A percentile compares a stretch with the other conserved stretches of the same genome.
Evolutionary conservation across 2,797 vertebrate species (phyloP).

Genomic region (Bradypodion pumilum): DNA sequence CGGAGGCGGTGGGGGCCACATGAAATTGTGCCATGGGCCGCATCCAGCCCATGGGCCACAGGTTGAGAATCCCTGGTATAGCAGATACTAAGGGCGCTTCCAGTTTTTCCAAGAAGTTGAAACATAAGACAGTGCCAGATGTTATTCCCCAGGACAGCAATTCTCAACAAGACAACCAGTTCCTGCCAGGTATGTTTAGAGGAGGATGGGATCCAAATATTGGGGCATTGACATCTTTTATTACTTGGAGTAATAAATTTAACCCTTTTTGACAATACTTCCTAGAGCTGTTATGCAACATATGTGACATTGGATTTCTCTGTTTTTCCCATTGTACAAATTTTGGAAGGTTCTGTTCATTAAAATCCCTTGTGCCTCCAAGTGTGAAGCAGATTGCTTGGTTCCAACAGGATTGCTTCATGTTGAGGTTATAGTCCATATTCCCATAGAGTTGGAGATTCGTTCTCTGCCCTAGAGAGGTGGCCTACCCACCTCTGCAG

Average conservation of each 20-base stretch:
- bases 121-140: neutral
- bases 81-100: constrained; percentile 22
- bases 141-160: neutral
- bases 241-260: neutral
- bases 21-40: too few species aligned
- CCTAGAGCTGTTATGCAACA: constrained; percentile 18
- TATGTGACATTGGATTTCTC: constrained; percentile 17
- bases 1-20: too few species aligned
- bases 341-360: neutral
- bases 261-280: neutral
- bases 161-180: constrained; percentile 27
- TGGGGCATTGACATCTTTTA: neutral
- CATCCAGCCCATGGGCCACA: too few species aligned
- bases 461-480: neutral
- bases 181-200: neutral
- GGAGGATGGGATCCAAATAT: neutral
- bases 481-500: constrained; percentile 29
- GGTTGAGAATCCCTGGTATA: too few species aligned
- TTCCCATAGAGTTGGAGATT: constrained; percentile 47
- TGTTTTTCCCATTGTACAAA: constrained; percentile 6
- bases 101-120: constrained; percentile 38
- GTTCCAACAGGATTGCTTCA: fast-evolving
- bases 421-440: neutral
- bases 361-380: constrained; percentile 22
- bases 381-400: constrained; percentile 3